Base-by-base conservation (phyloP, 2,888 invertebrate species). In the Frankliniella fusca region DNA sequence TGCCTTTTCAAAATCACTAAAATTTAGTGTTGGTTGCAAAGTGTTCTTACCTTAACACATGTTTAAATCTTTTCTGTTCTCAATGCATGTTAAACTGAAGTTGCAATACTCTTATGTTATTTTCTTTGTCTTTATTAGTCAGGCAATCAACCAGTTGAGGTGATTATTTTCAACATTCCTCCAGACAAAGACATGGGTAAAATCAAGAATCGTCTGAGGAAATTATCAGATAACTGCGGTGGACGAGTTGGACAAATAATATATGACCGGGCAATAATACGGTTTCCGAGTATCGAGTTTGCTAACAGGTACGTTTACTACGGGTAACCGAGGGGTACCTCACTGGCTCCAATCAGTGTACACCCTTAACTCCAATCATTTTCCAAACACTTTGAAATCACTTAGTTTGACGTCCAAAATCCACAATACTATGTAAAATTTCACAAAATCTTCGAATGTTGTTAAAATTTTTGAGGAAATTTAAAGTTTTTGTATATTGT, bases 171-270 rank as follows among this genome's bases (percentile, higher is more conserved):
- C 82, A 94, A 94, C 87, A 89, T 94, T 85, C 94, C 94, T 0
- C 87, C 90, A 83, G 91, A 92, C 84, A 90, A 91, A 85, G 91
- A 92, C 9, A 87, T 88, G 0, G 90, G 89, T 80, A 89, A 90
- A 81, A 89, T 93, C 50, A 91, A 91, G 38, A 90, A 90, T 83
- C 89, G 94, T 70, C 89, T 96, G 82, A 91, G 92, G 83, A 90
- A 92, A 85, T 87, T 96, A 82, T 93, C 94, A 0, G 93, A 93
- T 86, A 96, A 95, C 88, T 95, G 94, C 86, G 95, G 96, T 0
- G 96, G 96, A 5, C 91, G 92, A 85, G 93, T 95, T 27, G 86
- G 93, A 3, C 89, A 90, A 82, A 89, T 95, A 18, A 90, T 90
- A 38, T 90, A 91, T 15, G 90, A 91, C 80, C 90, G 90, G 82